These are phyloP conservation scores for Aspidapion aeneum DNA, from an alignment of 2,888 invertebrate species.

Conservation along the genomic window DNA sequence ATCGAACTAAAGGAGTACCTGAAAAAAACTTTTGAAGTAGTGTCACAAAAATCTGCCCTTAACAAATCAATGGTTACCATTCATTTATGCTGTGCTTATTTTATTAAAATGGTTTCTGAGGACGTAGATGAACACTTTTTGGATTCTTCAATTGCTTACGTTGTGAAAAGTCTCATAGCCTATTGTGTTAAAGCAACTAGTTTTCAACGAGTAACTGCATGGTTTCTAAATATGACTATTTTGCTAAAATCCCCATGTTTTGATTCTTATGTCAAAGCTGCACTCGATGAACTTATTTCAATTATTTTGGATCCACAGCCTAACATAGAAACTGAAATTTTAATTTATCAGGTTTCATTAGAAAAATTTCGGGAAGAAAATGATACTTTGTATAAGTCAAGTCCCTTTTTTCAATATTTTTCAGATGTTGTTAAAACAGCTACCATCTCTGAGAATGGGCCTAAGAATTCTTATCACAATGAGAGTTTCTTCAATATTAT, in stretches of 20 bases:
- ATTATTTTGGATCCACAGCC: too few relatives aligned
- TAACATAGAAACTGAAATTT: too few relatives aligned
- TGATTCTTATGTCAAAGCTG: too few relatives aligned
- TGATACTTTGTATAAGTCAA: neutral
- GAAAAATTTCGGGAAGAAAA: too few relatives aligned
- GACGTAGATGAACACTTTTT: conserved; percentile 11
- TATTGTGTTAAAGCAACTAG: conserved; percentile 2
- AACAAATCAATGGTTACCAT: conserved; percentile 12
- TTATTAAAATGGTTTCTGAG: conserved; percentile 21
- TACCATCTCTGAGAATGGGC: neutral
- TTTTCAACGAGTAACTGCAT: conserved; percentile 3
- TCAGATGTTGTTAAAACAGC: neutral
- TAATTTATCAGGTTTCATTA: too few relatives aligned
- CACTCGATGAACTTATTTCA: too few relatives aligned
- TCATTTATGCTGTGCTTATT: conserved; percentile 19
- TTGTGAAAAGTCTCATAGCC: neutral
- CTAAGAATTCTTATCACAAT: too few relatives aligned
- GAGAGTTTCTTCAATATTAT: too few relatives aligned
- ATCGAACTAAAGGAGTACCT: conserved; percentile 18
- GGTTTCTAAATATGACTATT: neutral
- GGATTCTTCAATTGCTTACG: neutral
- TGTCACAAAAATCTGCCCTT: too few relatives aligned
- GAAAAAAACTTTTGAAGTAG: too few relatives aligned
- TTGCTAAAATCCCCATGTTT: too few relatives aligned
- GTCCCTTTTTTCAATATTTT: conserved; percentile 6